Evolutionary conservation across 2,797 vertebrate species (phyloP).

Genomic region (Thalassophryne amazonica): DNA sequence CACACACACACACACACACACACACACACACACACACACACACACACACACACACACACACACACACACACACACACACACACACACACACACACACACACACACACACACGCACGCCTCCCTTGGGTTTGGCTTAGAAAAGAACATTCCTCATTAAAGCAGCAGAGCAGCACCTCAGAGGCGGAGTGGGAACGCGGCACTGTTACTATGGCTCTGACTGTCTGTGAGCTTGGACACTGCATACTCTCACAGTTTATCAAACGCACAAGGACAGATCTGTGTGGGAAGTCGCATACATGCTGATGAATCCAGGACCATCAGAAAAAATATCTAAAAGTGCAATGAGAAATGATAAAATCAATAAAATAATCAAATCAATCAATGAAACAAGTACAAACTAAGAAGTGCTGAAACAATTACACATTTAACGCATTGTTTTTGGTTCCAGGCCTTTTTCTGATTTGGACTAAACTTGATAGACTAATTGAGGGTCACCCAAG

Average conservation of each 20-base stretch:
- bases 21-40: neutral
- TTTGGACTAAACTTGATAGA: no score
- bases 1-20: neutral
- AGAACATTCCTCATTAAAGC: constrained; percentile 61
- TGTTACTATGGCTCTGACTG: constrained; percentile 49
- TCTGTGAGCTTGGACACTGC: constrained; percentile 39
- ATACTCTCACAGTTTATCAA: constrained; percentile 44
- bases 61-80: constrained; percentile 12
- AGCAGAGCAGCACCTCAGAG: constrained; percentile 53
- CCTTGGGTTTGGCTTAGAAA: constrained; percentile 49
- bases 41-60: neutral
- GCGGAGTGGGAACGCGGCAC: constrained; percentile 19
- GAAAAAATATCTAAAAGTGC: no score
- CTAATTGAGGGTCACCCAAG: no score
- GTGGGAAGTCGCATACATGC: constrained; percentile 1
- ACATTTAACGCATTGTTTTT: no score
- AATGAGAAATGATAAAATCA: no score
- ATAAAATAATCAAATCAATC: no score
- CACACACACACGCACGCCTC: neutral
- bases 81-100: neutral
- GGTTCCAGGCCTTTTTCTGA: no score
- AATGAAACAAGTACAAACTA: no score
- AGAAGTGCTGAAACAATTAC: no score
- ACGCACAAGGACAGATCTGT: constrained; percentile 42
- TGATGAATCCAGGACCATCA: no score